Evolutionary conservation across 1,140 invertebrate genomes (phyloP).

Genomic region (Hermetia illucens): DNA sequence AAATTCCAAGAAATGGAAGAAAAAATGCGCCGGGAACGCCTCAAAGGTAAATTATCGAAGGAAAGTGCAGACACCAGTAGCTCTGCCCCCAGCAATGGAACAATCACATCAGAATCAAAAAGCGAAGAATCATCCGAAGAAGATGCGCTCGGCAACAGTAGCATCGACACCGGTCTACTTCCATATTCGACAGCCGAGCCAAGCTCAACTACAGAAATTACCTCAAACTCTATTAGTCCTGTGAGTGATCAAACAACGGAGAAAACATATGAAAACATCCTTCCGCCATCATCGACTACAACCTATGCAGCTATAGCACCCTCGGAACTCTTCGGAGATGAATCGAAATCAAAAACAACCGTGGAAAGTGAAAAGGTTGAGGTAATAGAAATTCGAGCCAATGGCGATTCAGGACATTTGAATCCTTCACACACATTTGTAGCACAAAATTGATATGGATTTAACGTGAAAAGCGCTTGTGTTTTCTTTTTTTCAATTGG

Average conservation of each 20-base stretch:
- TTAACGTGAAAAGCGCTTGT: too few relatives aligned
- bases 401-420: conserved; percentile 24
- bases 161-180: not conserved
- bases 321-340: too few relatives aligned
- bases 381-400: conserved; percentile 28
- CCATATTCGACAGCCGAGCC: not conserved
- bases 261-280: conserved; percentile 1
- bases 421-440: too few relatives aligned
- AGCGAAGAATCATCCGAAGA: conserved; percentile 3
- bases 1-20: conserved; percentile 75
- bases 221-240: not conserved
- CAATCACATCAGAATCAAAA: conserved; percentile 7
- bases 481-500: too few relatives aligned
- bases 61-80: conserved; percentile 7
- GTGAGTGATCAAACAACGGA: not conserved
- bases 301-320: not conserved
- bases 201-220: not conserved
- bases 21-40: conserved; percentile 40
- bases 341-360: not conserved
- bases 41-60: conserved; percentile 21
- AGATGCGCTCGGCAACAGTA: not conserved
- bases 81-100: conserved; percentile 11
- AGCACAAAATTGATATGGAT: too few relatives aligned
- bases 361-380: conserved; percentile 19
- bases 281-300: not conserved